Evolutionary conservation across 2,113 vertebrate species (phyloP).

Genomic region (Ursus arctos): DNA sequence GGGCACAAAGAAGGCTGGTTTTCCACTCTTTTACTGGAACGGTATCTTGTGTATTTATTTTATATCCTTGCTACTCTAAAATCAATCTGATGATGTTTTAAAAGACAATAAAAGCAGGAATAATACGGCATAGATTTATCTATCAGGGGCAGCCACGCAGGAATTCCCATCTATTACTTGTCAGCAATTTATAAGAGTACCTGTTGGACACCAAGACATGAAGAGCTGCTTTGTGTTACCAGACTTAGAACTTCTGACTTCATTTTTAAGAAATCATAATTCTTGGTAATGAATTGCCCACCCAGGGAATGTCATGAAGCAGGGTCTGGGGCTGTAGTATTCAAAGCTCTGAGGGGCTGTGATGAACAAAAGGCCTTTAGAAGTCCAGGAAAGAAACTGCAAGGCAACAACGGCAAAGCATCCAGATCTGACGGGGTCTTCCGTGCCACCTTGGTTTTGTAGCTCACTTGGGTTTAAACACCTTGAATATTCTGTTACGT

Average conservation of each 20-base stretch:
- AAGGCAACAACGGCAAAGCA: background rate
- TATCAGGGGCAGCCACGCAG: conserved; percentile 3
- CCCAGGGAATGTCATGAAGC: background rate
- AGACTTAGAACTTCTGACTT: conserved; percentile 56
- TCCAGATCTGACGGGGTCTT: background rate
- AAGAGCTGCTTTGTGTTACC: conserved; percentile 46
- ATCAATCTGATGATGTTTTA: conserved; percentile 77
- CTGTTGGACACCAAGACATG: conserved; percentile 1
- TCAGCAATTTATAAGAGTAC: conserved; percentile 68
- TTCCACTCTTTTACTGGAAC: conserved; percentile 62
- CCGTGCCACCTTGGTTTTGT: background rate
- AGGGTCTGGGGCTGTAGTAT: background rate
- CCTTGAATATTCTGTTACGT: background rate
- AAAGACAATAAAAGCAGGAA: conserved; percentile 71
- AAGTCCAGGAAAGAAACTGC: background rate
- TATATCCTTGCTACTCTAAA: conserved; percentile 73
- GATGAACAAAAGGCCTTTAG: conserved; percentile 53
- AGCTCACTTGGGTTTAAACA: background rate
- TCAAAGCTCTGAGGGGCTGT: conserved; percentile 27
- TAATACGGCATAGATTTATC: conserved; percentile 70
- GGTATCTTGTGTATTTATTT: conserved; percentile 61
- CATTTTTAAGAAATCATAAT: conserved; percentile 23
- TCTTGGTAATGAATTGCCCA: conserved; percentile 8
- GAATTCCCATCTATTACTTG: conserved; percentile 50
- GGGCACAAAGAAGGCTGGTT: conserved; percentile 42